Evolutionary conservation across 2,797 vertebrate species (phyloP).

Genomic region (Sorex maritimensis): DNA sequence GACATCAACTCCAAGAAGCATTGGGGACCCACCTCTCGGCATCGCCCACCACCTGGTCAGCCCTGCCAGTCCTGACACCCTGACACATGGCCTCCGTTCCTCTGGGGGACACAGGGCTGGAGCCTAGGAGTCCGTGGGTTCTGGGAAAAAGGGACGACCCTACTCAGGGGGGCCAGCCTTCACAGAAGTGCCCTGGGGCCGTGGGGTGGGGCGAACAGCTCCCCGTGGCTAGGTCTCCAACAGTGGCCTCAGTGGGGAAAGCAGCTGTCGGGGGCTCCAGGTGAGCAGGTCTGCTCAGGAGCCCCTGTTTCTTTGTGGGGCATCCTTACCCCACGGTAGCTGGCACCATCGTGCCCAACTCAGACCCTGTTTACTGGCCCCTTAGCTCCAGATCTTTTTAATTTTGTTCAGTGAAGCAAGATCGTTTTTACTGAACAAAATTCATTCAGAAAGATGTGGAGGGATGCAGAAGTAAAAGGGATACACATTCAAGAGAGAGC

Average conservation of each 20-base stretch:
- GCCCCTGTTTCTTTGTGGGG: too few species aligned
- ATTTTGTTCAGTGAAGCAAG: too few species aligned
- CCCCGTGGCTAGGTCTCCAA: background rate
- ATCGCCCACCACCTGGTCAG: background rate
- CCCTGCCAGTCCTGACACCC: background rate
- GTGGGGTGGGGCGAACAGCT: too few species aligned
- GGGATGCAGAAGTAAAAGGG: too few species aligned
- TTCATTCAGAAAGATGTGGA: too few species aligned
- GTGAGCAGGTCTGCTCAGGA: background rate
- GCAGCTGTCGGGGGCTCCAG: background rate
- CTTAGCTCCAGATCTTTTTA: too few species aligned
- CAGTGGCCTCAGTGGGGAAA: background rate
- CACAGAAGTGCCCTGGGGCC: background rate
- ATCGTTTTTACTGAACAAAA: too few species aligned
- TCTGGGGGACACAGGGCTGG: background rate
- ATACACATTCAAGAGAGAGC: too few species aligned
- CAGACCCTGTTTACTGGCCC: background rate
- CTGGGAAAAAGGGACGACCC: background rate
- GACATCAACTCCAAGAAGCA: background rate
- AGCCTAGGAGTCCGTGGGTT: background rate
- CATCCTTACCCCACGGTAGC: background rate
- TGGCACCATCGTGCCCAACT: background rate
- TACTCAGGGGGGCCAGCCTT: background rate
- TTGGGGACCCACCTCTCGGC: background rate
- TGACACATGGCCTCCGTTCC: background rate